Evolutionary conservation across 2,113 vertebrate genomes (phyloP).

Genomic region (Cynoglossus semilaevis): DNA sequence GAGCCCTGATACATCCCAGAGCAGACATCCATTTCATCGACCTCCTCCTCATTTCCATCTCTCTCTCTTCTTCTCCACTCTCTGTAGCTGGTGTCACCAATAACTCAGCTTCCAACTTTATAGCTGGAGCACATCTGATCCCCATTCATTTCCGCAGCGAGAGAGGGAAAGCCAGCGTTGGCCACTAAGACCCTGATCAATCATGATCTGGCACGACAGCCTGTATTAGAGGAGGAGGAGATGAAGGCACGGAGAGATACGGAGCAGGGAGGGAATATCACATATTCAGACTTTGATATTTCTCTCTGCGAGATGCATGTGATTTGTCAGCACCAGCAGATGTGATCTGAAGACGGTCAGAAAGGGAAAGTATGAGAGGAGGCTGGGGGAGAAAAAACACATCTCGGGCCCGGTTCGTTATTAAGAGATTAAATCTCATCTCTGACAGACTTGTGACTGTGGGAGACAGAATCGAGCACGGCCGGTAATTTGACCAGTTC

Average conservation of each 20-base stretch:
- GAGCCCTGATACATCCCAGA: conserved; percentile 12
- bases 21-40: conserved; percentile 31
- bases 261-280: conserved; percentile 35
- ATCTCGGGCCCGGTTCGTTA: conserved; percentile 67
- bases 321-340: conserved; percentile 78
- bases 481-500: conserved; percentile 82
- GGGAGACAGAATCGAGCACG: conserved; percentile 70
- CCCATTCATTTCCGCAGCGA: conserved; percentile 65
- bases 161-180: conserved; percentile 67
- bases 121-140: conserved; percentile 59
- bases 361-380: conserved; percentile 51
- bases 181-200: conserved; percentile 65
- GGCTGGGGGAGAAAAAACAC: conserved; percentile 27
- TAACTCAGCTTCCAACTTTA: conserved; percentile 58
- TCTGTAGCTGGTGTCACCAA: conserved; percentile 36
- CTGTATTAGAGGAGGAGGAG: conserved; percentile 60
- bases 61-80: conserved; percentile 8
- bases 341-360: conserved; percentile 74
- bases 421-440: conserved; percentile 81
- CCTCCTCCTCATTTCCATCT: conserved; percentile 37
- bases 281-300: conserved; percentile 67
- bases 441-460: conserved; percentile 78
- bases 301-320: conserved; percentile 64
- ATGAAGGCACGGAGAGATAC: conserved; percentile 44
- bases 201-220: conserved; percentile 70